Base-by-base conservation (phyloP, 2,888 invertebrate species). In the Archips crataeganus region DNA sequence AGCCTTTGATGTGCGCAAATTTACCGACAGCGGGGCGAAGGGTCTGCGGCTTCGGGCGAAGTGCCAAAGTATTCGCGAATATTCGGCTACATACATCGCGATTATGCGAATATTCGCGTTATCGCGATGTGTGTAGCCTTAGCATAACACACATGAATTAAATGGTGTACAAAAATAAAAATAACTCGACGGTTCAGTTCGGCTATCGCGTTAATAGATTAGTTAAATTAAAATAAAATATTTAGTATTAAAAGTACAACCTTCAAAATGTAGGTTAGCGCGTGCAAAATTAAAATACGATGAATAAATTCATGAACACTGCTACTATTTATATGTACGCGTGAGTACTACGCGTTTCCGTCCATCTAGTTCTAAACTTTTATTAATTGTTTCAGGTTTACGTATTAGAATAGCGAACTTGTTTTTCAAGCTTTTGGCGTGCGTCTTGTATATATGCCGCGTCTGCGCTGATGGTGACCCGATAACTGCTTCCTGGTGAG, bases 391-490 rank as follows among this genome's bases (percentile, higher is more conserved):
- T 96, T 76, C 96, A 99, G 99, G 99, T 96, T 96, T 99, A 94
- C 97, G 99, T 90, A 99, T 99, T 95, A 98, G 99, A 89, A 98
- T 99, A 92, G 99, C 98, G 85, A 99, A 99, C 95, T 95, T 99
- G 94, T 97, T 99, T 95, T 98, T 99, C 96, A 99, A 99, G 95
- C 95, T 99, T 84, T 95, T 99, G 91, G 98, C 99, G 92, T 99
- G 99, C 95, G 96, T 98, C 91, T 96, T 99, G 90, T 99, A 99
- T 94, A 98, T 99, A 95, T 97, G 98, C 90, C 96, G 99, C 85
- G 99, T 99, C 80, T 96, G 98, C 89, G 97, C 97, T 86, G 99
- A 99, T 95, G 96, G 96, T 89, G 97, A 98, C 91, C 98, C 98
- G 75, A 98, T 97, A 80, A 96, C 96, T 84, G 98, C 98, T 84